phyloP scores from a whole-genome alignment of 2,888 invertebrate species.

The Nephrotoma guestfalica region DNA sequence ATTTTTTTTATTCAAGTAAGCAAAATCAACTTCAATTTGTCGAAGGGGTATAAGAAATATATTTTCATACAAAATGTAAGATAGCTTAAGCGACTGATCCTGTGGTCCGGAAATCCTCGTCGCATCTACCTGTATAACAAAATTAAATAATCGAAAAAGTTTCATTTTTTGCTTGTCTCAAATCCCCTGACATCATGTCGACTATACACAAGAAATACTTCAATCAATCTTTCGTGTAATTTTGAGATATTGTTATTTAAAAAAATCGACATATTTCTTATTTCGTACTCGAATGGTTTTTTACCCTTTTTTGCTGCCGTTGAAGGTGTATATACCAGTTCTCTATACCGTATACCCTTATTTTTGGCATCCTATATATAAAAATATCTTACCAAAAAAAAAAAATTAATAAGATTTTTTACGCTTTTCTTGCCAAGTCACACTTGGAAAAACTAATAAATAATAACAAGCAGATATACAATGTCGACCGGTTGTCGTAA shows the following conservation, averaged over 20 bases:
- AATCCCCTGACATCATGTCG: background rate
- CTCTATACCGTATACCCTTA: too few species aligned
- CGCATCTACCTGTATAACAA: background rate
- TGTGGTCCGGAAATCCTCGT: too few species aligned
- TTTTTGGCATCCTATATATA: too few species aligned
- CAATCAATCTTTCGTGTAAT: background rate
- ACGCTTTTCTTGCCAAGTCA: too few species aligned
- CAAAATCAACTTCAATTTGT: too few species aligned
- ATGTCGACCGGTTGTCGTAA: background rate
- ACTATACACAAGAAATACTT: background rate
- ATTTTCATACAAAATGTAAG: too few species aligned
- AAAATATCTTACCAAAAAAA: too few species aligned
- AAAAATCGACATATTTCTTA: background rate
- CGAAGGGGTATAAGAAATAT: too few species aligned
- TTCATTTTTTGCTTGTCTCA: background rate
- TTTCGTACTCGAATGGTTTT: background rate
- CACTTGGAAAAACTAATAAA: too few species aligned
- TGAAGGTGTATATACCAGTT: background rate
- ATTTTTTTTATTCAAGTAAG: too few species aligned
- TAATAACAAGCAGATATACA: background rate
- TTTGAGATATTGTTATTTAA: background rate
- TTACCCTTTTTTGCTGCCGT: background rate
- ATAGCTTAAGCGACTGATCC: too few species aligned
- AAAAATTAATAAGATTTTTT: too few species aligned
- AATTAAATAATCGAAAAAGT: background rate